phyloP scores from a whole-genome alignment of 2,888 invertebrate species.

The Meghimatium bilineatum region DNA sequence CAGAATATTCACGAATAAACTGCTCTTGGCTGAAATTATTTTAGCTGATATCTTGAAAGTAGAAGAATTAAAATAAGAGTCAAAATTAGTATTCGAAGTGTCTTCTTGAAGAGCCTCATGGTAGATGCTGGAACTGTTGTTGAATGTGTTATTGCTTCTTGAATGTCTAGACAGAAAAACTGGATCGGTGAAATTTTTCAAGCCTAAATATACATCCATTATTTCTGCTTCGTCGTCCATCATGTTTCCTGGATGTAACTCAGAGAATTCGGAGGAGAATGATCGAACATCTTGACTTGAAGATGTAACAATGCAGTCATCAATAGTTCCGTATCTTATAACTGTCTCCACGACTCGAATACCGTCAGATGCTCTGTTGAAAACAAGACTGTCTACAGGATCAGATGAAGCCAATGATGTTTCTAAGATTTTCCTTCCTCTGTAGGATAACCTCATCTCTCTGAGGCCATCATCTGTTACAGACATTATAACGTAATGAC shows the following conservation, averaged over 20 bases:
- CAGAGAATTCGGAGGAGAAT: constrained; percentile 57
- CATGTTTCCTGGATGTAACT: neutral
- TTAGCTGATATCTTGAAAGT: neutral
- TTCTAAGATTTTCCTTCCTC: constrained; percentile 59
- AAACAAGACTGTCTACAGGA: constrained; percentile 10
- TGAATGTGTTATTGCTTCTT: neutral
- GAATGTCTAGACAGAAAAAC: neutral
- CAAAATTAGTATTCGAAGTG: neutral
- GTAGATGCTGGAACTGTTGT: neutral
- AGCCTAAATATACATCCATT: constrained; percentile 35
- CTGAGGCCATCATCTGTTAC: constrained; percentile 45
- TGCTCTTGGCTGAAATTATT: neutral
- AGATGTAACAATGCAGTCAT: constrained; percentile 62
- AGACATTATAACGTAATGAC: constrained; percentile 27
- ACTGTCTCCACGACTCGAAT: constrained; percentile 60
- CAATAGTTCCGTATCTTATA: constrained; percentile 58
- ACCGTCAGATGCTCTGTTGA: constrained; percentile 56
- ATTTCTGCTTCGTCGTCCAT: constrained; percentile 23
- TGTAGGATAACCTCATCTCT: constrained; percentile 60
- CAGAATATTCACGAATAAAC: neutral
- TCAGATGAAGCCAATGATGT: constrained; percentile 50
- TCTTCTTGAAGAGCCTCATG: neutral
- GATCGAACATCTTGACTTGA: constrained; percentile 55
- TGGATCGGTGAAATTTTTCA: neutral
- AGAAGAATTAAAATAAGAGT: neutral